Evolutionary conservation across 2,113 vertebrate species (phyloP).

Genomic region (Serinus canaria): DNA sequence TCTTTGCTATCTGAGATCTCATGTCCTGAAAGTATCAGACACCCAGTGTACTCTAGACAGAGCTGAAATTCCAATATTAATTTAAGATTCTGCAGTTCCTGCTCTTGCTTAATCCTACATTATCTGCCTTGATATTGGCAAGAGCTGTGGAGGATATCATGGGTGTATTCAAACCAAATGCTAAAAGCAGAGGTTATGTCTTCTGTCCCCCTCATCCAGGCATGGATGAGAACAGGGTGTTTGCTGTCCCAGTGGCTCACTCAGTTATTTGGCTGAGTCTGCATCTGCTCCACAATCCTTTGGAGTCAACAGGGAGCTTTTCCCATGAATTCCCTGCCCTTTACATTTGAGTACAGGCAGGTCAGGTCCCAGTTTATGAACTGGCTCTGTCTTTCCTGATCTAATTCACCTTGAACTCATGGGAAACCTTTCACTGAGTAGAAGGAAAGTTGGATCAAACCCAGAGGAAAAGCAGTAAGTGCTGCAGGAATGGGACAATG

Average conservation of each 20-base stretch:
- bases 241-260: not conserved
- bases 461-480: not conserved
- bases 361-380: not conserved
- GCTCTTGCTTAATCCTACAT: not conserved
- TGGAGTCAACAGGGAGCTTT: not conserved
- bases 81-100: not conserved
- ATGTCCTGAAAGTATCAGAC: not conserved
- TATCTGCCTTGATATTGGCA: not conserved
- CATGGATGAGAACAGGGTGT: fast-evolving
- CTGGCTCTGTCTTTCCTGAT: not conserved
- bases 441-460: not conserved
- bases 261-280: not conserved
- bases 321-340: not conserved
- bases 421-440: not conserved
- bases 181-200: not conserved
- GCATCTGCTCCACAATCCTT: not conserved
- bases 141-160: not conserved
- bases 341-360: not conserved
- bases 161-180: not conserved
- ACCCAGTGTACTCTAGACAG: not conserved
- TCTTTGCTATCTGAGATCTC: not conserved
- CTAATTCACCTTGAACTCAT: not conserved
- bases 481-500: not conserved
- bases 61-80: not conserved
- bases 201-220: not conserved